phyloP scores from a whole-genome alignment of 2,888 invertebrate species.

The Hofmannophila pseudospretella region DNA sequence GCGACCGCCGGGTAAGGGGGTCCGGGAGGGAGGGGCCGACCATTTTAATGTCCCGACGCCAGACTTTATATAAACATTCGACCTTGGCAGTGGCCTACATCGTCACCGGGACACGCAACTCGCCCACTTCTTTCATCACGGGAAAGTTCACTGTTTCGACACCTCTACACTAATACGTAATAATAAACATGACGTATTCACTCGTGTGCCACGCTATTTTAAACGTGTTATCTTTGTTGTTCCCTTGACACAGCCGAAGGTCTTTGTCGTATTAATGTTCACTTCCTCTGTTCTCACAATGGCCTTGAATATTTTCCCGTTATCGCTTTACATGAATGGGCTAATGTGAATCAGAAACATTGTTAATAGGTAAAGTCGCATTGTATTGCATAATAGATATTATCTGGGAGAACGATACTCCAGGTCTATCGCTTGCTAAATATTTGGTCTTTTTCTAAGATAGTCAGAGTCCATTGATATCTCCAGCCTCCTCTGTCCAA shows the following conservation, averaged over 20 bases:
- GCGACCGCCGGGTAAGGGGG: conserved; percentile 69
- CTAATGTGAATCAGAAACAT: too few species aligned
- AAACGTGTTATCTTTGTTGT: conserved; percentile 38
- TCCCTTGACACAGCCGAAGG: conserved; percentile 37
- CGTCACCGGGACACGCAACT: conserved; percentile 73
- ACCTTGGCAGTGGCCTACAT: conserved; percentile 78
- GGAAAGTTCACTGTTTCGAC: conserved; percentile 72
- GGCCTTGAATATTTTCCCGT: too few species aligned
- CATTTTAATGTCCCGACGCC: conserved; percentile 77
- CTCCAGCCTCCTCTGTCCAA: too few species aligned
- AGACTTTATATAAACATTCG: conserved; percentile 79
- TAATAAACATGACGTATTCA: conserved; percentile 62
- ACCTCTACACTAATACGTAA: conserved; percentile 56
- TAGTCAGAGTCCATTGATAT: too few species aligned
- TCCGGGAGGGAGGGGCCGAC: conserved; percentile 63
- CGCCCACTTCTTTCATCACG: conserved; percentile 60
- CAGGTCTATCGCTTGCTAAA: too few species aligned
- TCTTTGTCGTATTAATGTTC: conserved; percentile 26
- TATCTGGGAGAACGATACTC: too few species aligned
- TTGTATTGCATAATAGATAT: too few species aligned
- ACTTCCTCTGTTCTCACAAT: too few species aligned
- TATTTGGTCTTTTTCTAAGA: too few species aligned
- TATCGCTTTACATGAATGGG: too few species aligned
- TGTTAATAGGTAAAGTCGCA: too few species aligned
- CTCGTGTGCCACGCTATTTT: conserved; percentile 46